Conservation (phyloP, 2,888 invertebrate species). For the Drosophila diplacantha region DNA sequence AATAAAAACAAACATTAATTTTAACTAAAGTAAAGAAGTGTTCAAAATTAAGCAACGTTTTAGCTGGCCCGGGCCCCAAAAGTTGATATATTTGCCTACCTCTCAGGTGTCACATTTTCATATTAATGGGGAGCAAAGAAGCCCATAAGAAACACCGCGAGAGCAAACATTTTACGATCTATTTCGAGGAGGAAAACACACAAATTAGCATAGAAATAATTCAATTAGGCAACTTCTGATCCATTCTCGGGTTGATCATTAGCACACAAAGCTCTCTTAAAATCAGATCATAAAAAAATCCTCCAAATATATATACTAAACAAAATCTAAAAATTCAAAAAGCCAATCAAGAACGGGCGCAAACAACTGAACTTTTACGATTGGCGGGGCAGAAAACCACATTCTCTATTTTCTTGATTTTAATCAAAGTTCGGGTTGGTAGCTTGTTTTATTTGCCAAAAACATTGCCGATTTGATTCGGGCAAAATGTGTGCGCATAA, state of each 20-base stretch:
- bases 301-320: conserved; percentile 3
- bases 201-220: conserved; percentile 65
- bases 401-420: conserved; percentile 26
- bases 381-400: conserved; percentile 26
- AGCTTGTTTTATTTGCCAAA: conserved; percentile 51
- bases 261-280: conserved; percentile 57
- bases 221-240: conserved; percentile 62
- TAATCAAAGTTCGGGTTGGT: conserved; percentile 30
- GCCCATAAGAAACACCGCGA: conserved; percentile 11
- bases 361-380: conserved; percentile 40
- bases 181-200: conserved; percentile 23
- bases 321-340: conserved; percentile 17
- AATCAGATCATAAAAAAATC: conserved; percentile 35
- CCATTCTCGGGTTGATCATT: conserved; percentile 33
- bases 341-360: conserved; percentile 26
- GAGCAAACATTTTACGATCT: conserved; percentile 36
- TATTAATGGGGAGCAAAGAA: conserved; percentile 40
- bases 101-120: conserved; percentile 42
- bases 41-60: conserved; percentile 48
- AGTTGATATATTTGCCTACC: conserved; percentile 43
- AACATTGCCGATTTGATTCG: conserved; percentile 16
- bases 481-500: conserved; percentile 46
- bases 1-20: conserved; percentile 56
- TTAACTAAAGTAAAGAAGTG: conserved; percentile 40
- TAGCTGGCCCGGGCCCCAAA: conserved; percentile 26